phyloP scores from a whole-genome alignment of 2,888 invertebrate species.

The Lycaena phlaeas region DNA sequence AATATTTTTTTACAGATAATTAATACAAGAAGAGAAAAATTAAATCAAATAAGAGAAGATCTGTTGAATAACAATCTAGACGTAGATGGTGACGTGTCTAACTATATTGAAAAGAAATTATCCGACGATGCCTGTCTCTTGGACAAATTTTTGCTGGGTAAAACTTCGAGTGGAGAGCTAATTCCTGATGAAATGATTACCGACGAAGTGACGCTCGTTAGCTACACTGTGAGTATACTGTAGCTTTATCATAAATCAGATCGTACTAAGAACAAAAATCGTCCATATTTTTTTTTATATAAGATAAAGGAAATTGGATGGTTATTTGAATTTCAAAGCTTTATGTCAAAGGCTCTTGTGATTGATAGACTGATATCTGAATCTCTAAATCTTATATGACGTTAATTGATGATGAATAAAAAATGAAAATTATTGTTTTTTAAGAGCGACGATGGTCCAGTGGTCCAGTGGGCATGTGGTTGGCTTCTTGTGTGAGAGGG shows the following conservation, averaged over 20 bases:
- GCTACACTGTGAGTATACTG: conserved; percentile 26
- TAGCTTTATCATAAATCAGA: too few species aligned
- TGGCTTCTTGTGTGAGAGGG: too few species aligned
- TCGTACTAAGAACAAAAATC: too few species aligned
- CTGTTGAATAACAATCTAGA: conserved; percentile 25
- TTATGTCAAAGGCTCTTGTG: too few species aligned
- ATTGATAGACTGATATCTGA: too few species aligned
- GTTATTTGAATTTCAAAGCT: background rate
- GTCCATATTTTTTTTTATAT: too few species aligned
- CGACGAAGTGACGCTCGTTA: conserved; percentile 29
- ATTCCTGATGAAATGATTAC: conserved; percentile 27
- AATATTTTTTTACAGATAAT: conserved; percentile 27
- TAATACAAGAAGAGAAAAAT: conserved; percentile 20
- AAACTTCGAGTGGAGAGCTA: conserved; percentile 23
- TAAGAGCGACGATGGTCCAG: too few species aligned
- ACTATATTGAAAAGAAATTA: conserved; percentile 17
- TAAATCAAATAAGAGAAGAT: conserved; percentile 23
- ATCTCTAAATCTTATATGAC: too few species aligned
- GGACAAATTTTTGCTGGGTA: conserved; percentile 27
- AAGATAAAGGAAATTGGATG: too few species aligned
- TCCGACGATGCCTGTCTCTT: conserved; percentile 23
- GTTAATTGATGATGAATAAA: too few species aligned
- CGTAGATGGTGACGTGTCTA: conserved; percentile 15
- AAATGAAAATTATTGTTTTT: too few species aligned
- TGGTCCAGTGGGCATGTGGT: too few species aligned